phyloP scores from a whole-genome alignment of 1,140 invertebrate genomes.

The Drosophila ironensis region DNA sequence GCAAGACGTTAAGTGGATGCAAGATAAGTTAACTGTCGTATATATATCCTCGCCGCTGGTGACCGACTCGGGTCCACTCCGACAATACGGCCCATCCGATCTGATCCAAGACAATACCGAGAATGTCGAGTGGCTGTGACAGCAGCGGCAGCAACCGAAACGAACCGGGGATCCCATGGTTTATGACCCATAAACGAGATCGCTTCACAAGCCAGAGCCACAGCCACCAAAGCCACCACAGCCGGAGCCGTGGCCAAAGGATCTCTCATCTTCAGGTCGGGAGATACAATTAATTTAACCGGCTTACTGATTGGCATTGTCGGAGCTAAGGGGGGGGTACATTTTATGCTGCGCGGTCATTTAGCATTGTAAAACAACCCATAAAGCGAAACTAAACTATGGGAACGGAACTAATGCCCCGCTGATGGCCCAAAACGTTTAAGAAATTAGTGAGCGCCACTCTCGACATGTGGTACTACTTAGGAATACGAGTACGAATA shows the following conservation, averaged over 20 bases:
- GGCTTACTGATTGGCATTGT: constrained; percentile 63
- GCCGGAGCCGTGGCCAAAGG: too few relatives aligned
- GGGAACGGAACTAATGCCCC: constrained; percentile 68
- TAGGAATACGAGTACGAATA: too few relatives aligned
- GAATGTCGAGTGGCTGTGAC: constrained; percentile 32
- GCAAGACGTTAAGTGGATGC: constrained; percentile 81
- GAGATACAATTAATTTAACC: constrained; percentile 74
- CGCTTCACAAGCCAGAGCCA: constrained; percentile 52
- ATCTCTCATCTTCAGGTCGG: constrained; percentile 24
- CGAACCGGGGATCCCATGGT: constrained; percentile 54
- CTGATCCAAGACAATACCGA: constrained; percentile 50
- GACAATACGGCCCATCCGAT: neutral
- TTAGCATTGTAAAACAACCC: constrained; percentile 75
- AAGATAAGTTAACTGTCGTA: constrained; percentile 80
- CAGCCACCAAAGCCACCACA: too few relatives aligned
- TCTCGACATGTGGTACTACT: constrained; percentile 33
- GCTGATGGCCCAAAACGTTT: constrained; percentile 60
- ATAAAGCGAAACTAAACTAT: constrained; percentile 58
- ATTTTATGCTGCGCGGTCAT: constrained; percentile 62
- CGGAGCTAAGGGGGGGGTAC: constrained; percentile 67
- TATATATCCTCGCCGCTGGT: constrained; percentile 77
- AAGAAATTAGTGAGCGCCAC: constrained; percentile 58
- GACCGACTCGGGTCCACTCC: constrained; percentile 40
- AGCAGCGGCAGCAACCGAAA: constrained; percentile 8
- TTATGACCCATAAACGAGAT: constrained; percentile 77